Evolutionary conservation across 2,888 invertebrate genomes (phyloP), one percentile per base, ranked within the genome.

Genomic region (Eristalis intricaria): DNA sequence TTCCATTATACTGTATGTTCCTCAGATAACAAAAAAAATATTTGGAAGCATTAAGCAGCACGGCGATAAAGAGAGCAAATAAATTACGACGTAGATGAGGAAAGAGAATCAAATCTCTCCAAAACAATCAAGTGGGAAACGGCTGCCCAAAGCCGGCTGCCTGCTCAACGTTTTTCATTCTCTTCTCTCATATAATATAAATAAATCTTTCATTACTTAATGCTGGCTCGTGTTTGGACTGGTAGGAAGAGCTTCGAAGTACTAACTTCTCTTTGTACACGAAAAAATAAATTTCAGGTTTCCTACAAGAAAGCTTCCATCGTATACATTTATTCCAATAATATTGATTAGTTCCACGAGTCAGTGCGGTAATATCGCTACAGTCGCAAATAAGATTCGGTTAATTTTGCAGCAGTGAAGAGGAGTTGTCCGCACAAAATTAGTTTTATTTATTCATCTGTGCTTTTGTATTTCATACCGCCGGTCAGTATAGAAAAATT

Each of bases 311-410:
- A 79, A 79, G 79, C 79, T 79, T 32, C 23, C 10, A 50, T 8
- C 19, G 50, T n/a, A 50, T 19, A 50, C 50, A 50, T 50, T 26
- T 8, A 23, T 79, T 71, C 71, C 32, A 65, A 65, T 40, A 63
- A 63, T 71, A 79, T 79, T 58, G 79, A 79, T 79, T 79, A 35
- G 29, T 79, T 64, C 70, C 58, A 79, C 50, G 64, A 78, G 64
- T 78, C 43, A 40, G 68, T 66, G 61, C 19, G 73, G 13, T 32
- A 22, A 29, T 23, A 32, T 29, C 58, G 60, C 60, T 60, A 23
- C 0, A 60, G 60, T 60, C 60, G 26, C 4, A 15, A 60, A 5
- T 13, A 23, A 19, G 19, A 78, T 26, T 26, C 8, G 4, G 19
- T 40, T 35, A 26, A 29, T 50, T n/a, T 50, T 15, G 38, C 29